Conservation (phyloP, 1,140 invertebrate genomes). For the Trichonephila clavipes region DNA sequence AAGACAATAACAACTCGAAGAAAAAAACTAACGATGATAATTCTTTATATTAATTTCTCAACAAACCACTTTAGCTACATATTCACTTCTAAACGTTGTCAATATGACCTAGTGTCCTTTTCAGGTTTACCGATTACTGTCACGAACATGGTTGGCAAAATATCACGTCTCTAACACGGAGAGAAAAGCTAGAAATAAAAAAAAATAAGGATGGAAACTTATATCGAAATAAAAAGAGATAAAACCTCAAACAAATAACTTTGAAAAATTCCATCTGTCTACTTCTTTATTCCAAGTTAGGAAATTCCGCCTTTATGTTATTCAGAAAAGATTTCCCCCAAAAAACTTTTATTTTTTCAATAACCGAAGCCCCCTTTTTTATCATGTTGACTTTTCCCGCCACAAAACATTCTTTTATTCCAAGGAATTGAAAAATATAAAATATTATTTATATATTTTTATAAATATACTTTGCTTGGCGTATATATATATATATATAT, state of each 20-base stretch:
- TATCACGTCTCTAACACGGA: neutral
- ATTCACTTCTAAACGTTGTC: neutral
- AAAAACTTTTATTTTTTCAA: conserved; percentile 26
- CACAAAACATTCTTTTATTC: conserved; percentile 25
- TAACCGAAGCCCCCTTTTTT: conserved; percentile 4
- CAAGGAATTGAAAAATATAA: neutral
- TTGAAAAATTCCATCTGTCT: neutral
- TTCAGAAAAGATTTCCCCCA: neutral
- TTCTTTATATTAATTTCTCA: neutral
- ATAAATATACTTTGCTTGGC: neutral
- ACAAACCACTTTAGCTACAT: neutral
- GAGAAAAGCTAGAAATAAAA: neutral
- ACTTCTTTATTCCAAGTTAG: conserved; percentile 7
- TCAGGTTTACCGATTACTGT: neutral
- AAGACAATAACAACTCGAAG: no score
- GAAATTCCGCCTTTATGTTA: conserved; percentile 27
- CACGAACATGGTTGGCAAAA: neutral
- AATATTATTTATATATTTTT: neutral
- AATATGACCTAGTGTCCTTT: neutral
- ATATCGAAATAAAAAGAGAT: conserved; percentile 15
- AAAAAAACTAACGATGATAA: neutral
- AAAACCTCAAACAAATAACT: conserved; percentile 16
- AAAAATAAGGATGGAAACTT: neutral
- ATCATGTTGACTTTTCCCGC: neutral
- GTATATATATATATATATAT: neutral